Base-by-base conservation (phyloP, 23 tunicate genomes). In the Aplidium turbinatum region DNA sequence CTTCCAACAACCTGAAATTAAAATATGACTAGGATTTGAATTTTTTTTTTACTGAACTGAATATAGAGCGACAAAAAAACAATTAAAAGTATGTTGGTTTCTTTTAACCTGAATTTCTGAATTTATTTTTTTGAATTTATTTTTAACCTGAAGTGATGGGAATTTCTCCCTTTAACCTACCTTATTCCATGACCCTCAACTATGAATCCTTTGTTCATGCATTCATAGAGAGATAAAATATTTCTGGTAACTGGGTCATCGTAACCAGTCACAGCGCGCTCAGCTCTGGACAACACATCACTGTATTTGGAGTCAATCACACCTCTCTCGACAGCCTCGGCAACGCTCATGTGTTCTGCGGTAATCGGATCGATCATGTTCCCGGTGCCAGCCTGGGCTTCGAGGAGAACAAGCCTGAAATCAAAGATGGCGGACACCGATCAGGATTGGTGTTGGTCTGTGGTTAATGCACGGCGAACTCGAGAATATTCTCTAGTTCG, bases 141-240 rank as follows among this genome's bases (percentile, higher is more conserved):
- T n/a, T n/a, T n/a, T n/a, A n/a, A n/a, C n/a, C n/a, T n/a, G n/a
- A n/a, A n/a, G n/a, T n/a, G n/a, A n/a, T n/a, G n/a, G n/a, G 48
- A 42, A 9, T 9, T 16, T 42, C 9, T 9, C 9, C 48, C 13
- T 9, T 9, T 9, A 9, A 27, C 58, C 16, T 74, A 93, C 98
- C 98, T 93, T 1, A 93, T 81, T 46, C 98, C 98, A 73, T 87
- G 87, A 47, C 87, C 68, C 76, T 93, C 98, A 20, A 93, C 98
- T 51, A 93, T 94, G 70, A 70, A 82, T 4, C 77, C 81, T 62
- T 82, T 81, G 34, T 81, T 85, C 98, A 93, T 93, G 46, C 96
- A 94, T 46, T 85, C 98, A 60, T 85, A 93, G 29, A 93, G 46
- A 1, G 98, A 93, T 6, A 93, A 45, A 22, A 66, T 72, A 35